phyloP scores from a whole-genome alignment of 1,140 invertebrate species.

The Parasteatoda tepidariorum region DNA sequence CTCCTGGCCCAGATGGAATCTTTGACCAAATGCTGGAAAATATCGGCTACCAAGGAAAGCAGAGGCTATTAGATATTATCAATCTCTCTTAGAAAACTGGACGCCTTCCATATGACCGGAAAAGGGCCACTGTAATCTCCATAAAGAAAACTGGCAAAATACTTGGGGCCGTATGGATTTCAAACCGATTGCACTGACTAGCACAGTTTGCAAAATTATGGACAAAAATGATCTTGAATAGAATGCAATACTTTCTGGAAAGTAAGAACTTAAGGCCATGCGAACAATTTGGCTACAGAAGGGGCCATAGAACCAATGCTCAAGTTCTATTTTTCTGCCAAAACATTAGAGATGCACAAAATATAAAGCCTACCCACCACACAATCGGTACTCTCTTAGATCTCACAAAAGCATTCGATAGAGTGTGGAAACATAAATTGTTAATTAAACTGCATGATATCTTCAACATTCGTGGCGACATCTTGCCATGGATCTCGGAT shows the following conservation, averaged over 20 bases:
- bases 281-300: not conserved
- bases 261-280: not conserved
- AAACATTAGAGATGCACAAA: too few relatives aligned
- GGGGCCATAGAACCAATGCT: too few relatives aligned
- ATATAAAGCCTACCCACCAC: too few relatives aligned
- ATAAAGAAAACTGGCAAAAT: not conserved
- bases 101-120: not conserved
- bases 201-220: not conserved
- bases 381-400: too few relatives aligned
- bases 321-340: too few relatives aligned
- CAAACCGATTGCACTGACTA: not conserved
- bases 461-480: too few relatives aligned
- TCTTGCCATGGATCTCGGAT: too few relatives aligned
- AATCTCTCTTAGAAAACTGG: not conserved
- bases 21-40: not conserved
- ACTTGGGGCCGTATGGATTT: not conserved
- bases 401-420: too few relatives aligned
- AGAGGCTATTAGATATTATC: not conserved
- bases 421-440: too few relatives aligned
- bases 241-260: not conserved
- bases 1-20: not conserved
- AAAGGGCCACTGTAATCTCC: not conserved
- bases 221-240: not conserved
- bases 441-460: too few relatives aligned
- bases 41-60: not conserved